Evolutionary conservation across 2,113 vertebrate species (phyloP).

Genomic region (Dicaeum eximium): DNA sequence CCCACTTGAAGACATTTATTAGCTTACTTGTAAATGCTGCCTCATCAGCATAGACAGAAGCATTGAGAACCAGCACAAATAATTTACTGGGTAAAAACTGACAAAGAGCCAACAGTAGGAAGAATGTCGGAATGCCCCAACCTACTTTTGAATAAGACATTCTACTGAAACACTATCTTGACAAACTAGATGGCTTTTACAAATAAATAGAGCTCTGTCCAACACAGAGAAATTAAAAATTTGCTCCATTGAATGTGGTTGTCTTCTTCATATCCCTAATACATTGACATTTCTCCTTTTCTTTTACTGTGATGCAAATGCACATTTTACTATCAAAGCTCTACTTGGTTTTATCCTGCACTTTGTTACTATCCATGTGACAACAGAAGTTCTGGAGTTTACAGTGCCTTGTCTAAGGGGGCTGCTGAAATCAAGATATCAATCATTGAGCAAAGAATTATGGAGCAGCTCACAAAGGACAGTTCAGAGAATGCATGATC

Average conservation of each 20-base stretch:
- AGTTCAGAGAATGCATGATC: not conserved
- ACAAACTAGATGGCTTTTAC: not conserved
- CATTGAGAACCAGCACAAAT: not conserved
- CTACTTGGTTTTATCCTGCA: not conserved
- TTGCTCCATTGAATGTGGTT: not conserved
- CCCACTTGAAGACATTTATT: not conserved
- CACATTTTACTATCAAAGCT: not conserved
- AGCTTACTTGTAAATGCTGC: accelerated
- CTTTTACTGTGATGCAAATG: not conserved
- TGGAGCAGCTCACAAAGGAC: not conserved
- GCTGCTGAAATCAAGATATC: not conserved
- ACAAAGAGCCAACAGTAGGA: not conserved
- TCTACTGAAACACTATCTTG: not conserved
- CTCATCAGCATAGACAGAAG: not conserved
- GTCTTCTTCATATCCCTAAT: not conserved
- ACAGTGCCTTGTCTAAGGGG: not conserved
- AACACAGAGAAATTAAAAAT: not conserved
- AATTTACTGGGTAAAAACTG: not conserved
- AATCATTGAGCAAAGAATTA: not conserved
- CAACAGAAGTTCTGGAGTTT: not conserved
- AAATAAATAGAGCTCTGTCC: not conserved
- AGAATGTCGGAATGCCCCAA: not conserved
- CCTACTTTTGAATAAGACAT: not conserved
- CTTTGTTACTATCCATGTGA: not conserved
- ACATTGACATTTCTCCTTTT: not conserved